Evolutionary conservation across 2,113 vertebrate genomes (phyloP).

Genomic region (Platichthys flesus): DNA sequence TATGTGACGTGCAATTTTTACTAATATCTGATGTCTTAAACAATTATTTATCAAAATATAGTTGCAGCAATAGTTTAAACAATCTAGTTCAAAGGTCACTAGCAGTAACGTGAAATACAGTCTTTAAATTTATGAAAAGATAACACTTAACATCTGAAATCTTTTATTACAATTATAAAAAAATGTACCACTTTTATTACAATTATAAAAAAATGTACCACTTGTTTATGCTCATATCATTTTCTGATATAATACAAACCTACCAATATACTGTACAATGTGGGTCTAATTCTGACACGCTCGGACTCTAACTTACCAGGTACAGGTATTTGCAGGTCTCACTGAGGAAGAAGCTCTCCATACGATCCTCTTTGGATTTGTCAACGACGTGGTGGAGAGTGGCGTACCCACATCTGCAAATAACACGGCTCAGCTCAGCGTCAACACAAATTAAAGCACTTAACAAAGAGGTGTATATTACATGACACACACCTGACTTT

Average conservation of each 20-base stretch:
- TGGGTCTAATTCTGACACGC: background rate
- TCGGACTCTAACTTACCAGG: conserved; percentile 83
- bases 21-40: no score
- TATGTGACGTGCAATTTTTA: no score
- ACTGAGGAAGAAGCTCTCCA: conserved; percentile 99
- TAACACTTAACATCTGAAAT: background rate
- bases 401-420: conserved; percentile 93
- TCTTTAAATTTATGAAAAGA: no score
- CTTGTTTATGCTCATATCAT: background rate
- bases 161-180: background rate
- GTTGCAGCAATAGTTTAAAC: background rate
- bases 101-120: background rate
- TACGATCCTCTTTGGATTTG: conserved; percentile 98
- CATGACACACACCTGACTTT: conserved; percentile 89
- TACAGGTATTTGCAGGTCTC: conserved; percentile 99
- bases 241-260: background rate
- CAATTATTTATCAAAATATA: no score
- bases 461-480: background rate
- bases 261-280: no score
- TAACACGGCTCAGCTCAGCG: background rate
- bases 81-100: background rate
- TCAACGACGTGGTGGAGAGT: conserved; percentile 97
- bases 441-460: background rate
- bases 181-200: background rate
- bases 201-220: background rate